Base-by-base conservation (phyloP, 2,797 vertebrate genomes). In the Sebastiscus albofasciatus region DNA sequence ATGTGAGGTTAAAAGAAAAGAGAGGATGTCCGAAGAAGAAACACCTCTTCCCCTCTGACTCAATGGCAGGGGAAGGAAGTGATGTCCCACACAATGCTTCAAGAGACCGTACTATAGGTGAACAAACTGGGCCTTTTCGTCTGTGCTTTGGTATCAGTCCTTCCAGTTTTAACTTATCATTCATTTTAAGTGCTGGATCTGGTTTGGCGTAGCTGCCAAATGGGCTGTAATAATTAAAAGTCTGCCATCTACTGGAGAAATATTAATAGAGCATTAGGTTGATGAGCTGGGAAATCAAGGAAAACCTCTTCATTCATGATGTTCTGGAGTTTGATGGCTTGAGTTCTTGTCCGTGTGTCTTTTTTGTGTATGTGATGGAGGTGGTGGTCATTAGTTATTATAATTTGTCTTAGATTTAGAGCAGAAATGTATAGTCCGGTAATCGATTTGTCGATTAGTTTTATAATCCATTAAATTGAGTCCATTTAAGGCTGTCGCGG, bases 231-330 rank as follows among this genome's bases (percentile, higher is more conserved):
- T 59, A n/a, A 54, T 59, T 58, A 1, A n/a, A 87, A 78, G 66
- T 52, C 77, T 87, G 82, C 87, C 91, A 90, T 74, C 89, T 92
- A 56, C 84, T 92, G 91, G 87, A 80, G 27, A 81, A 64, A 69
- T 61, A 29, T 26, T 1, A 62, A 39, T 29, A 69, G 24, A 75
- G 58, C 73, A 73, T 67, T 27, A 26, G 71, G 27, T 22, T 31
- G 5, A 14, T 31, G 4, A 14, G 1, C 16, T 66, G 33, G 59
- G 18, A 75, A 59, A 58, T 56, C 11, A 11, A 64, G 14, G 34
- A 16, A 67, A 36, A 36, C 46, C 4, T 68, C 10, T 56, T 59
- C 1, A n/a, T 52, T 54, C 14, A 9, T 36, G 46, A 62, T 54
- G 18, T 59, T 34, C 20, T 62, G 8, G 27, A 52, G n/a, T 46